Percentiles rank a stretch among this genome's conserved stretches.
Evolutionary conservation across 2,888 invertebrate species (phyloP).

Genomic region (Aelia acuminata): DNA sequence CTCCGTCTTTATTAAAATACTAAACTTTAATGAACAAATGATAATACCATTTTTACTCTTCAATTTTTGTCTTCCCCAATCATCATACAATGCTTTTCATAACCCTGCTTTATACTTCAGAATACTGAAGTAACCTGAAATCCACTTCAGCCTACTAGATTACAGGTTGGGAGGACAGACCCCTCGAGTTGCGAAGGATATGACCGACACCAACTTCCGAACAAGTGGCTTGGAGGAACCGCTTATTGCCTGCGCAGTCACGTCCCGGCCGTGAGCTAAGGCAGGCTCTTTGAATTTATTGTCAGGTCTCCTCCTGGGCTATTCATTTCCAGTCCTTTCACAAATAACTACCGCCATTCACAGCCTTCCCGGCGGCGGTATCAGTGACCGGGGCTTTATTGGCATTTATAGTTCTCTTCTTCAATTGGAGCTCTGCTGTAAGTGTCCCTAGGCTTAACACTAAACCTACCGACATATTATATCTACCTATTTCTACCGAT

Average conservation of each 20-base stretch:
- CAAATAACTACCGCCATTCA: conserved; percentile 40
- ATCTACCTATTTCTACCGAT: no score
- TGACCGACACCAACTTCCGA: neutral
- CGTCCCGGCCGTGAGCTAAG: neutral
- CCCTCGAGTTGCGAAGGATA: neutral
- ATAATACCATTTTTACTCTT: no score
- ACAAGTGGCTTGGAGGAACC: neutral
- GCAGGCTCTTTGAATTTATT: conserved; percentile 12
- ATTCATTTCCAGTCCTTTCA: conserved; percentile 41
- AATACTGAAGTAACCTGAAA: no score
- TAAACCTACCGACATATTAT: no score
- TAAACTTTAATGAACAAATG: no score
- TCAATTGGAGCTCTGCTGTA: no score
- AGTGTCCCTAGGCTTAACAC: no score
- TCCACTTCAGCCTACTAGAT: neutral
- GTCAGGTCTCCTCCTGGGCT: neutral
- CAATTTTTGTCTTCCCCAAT: no score
- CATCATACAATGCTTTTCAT: no score
- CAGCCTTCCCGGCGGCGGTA: neutral
- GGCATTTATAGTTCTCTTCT: neutral
- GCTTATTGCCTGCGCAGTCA: conserved; percentile 30
- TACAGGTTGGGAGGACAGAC: neutral
- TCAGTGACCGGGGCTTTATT: neutral
- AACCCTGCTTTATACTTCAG: no score
- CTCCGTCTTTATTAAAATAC: no score